Percentiles rank a stretch among this genome's conserved stretches.
Conservation (phyloP, 2,888 invertebrate genomes). For the Drosophila imparisetae region DNA sequence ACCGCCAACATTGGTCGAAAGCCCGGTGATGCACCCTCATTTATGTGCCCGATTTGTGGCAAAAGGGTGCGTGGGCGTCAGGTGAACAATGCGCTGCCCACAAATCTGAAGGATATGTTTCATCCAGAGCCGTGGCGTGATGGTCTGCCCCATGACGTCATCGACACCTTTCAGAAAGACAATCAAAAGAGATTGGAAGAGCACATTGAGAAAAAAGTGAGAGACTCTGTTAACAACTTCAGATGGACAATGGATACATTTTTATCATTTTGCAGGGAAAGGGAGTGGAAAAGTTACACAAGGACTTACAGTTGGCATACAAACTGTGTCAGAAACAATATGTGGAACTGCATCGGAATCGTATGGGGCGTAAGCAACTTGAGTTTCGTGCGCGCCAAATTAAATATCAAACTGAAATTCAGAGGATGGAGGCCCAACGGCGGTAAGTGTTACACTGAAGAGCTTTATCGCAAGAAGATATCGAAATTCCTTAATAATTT, state of each 20-base stretch:
- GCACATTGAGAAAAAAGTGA: constrained; percentile 59
- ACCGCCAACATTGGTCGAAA: constrained; percentile 40
- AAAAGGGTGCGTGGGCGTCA: constrained; percentile 63
- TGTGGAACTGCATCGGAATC: constrained; percentile 32
- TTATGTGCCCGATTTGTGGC: constrained; percentile 69
- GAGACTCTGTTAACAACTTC: not conserved
- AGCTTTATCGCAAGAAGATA: not conserved
- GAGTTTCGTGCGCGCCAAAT: constrained; percentile 36
- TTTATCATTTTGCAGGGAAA: constrained; percentile 27
- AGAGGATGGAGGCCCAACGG: not conserved
- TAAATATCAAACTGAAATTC: constrained; percentile 35
- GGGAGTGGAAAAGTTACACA: constrained; percentile 22
- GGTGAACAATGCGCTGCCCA: constrained; percentile 73
- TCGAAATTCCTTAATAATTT: not conserved
- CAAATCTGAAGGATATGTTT: constrained; percentile 72
- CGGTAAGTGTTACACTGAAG: constrained; percentile 7
- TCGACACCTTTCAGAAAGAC: constrained; percentile 66
- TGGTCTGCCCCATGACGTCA: constrained; percentile 39
- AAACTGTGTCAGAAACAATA: constrained; percentile 47
- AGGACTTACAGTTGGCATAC: constrained; percentile 32
- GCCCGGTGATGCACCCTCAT: constrained; percentile 51
- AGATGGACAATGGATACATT: not conserved
- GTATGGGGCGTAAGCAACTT: constrained; percentile 46
- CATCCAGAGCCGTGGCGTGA: constrained; percentile 77
- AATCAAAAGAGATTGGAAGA: constrained; percentile 59